Evolutionary conservation across 2,888 invertebrate species (phyloP), one percentile per base, ranked within the genome.

Genomic region (Crematogaster levior): DNA sequence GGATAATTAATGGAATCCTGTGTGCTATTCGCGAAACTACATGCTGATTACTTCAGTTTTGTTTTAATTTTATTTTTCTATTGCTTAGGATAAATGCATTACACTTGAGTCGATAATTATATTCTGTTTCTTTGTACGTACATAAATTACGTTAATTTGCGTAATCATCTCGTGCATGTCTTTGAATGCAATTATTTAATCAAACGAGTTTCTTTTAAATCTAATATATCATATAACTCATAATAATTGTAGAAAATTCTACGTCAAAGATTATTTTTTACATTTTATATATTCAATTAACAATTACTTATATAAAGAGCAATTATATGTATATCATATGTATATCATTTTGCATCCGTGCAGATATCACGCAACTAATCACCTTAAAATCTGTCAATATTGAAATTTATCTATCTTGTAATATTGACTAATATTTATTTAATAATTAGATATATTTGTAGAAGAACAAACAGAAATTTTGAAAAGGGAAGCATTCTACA

Each of bases 1-100:
- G n/a, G 10, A 65, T 46, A 27, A 65, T 65, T 65, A 66, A 65
- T 18, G 24, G 21, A 37, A 66, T n/a, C 30, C 46, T n/a, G 18
- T 43, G 9, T 27, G 27, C 27, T 46, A 46, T 66, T 66, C 46
- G 65, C n/a, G 6, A 18, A 30, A 66, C 21, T 18, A n/a, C 40
- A 1, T 3, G 18, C 3, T 18, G 18, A 27, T 66, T 27, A 66
- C 7, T n/a, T 46, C n/a, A 46, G 30, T 65, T 65, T 65, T 43
- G 15, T 40, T 63, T 40, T 63, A 40, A 40, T 18, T 63, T 15
- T 21, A 5, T 30, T 46, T 65, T 46, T 46, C 12, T 18, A 27
- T 3, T 27, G 18, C 6, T 46, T 66, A 27, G 30, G 5, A 66
- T 9, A 46, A 27, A 46, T 27, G 10, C 27, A 46, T 66, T 27